Base-by-base conservation (phyloP, 23 tunicate species). In the Ascidia mentula region DNA sequence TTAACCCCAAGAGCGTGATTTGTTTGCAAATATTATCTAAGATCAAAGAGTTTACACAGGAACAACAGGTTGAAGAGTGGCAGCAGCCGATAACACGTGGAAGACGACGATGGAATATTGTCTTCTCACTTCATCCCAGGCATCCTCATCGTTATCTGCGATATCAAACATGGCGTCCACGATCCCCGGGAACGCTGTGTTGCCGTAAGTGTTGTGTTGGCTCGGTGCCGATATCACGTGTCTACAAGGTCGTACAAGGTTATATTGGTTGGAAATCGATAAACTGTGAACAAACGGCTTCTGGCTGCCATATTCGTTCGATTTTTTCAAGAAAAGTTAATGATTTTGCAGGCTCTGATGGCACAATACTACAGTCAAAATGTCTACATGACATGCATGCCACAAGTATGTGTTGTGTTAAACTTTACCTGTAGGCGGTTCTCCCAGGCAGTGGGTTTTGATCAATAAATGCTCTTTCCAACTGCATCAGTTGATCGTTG, bases 401-500 rank as follows among this genome's bases (percentile, higher is more conserved):
- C 7, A 5, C 12, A 53, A 9, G 65, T 3, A 9, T 9, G 24
- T 53, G 7, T 53, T 53, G 22, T 9, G 1, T 6, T 6, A 53
- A 53, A 3, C 13, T 53, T 53, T 76, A 89, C 95, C 88, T 89
- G 88, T 85, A 84, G 38, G 77, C 69, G 1, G 75, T 61, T 39
- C 95, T 78, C 15, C 87, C 80, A 26, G 82, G 77, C 18, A 89
- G 71, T 31, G 89, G 89, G 61, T 89, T 84, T 74, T 40, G 77
- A 65, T 89, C 95, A 74, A 89, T 84, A 46, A 89, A 89, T 13
- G 95, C 88, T 83, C 95, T 69, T 72, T 89, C 95, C 72, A 89
- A 37, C 38, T 89, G 84, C 95, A 89, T 89, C 80, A 89, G 85
- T 59, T 89, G 95, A 84, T 89, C 95, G 69, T 89, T 89, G 28